A percentile compares a stretch with the other conserved stretches of the same genome.
Evolutionary conservation across 2,888 invertebrate genomes (phyloP).

Genomic region (Trichogramma evanescens): DNA sequence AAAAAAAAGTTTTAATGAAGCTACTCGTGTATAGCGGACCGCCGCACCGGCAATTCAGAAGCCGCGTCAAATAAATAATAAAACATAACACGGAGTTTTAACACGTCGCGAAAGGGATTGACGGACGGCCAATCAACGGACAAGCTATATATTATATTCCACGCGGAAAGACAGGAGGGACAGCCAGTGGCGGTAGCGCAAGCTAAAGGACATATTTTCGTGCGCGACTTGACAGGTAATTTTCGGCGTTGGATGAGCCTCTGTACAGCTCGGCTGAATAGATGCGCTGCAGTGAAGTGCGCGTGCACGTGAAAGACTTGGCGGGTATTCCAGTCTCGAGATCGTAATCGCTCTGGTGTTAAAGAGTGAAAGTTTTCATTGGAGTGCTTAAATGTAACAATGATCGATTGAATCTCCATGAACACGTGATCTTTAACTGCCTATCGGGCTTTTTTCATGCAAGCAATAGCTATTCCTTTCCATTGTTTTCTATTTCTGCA

Average conservation of each 20-base stretch:
- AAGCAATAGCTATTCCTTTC: no score
- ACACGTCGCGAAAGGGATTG: no score
- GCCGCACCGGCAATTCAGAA: no score
- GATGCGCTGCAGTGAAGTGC: slow-evolving; percentile 1
- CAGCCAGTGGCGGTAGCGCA: no score
- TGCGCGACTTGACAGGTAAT: slow-evolving; percentile 3
- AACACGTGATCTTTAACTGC: background rate
- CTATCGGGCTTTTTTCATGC: background rate
- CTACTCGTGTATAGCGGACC: background rate
- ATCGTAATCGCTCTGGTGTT: slow-evolving; percentile 19
- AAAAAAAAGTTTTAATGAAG: slow-evolving; percentile 5
- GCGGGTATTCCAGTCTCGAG: background rate
- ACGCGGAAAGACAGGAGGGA: no score
- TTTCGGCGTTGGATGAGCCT: background rate
- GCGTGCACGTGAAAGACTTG: slow-evolving; percentile 9
- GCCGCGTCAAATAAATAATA: slow-evolving; percentile 7
- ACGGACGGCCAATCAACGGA: no score
- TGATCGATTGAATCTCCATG: background rate
- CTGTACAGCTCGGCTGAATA: no score
- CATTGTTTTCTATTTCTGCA: no score
- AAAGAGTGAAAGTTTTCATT: slow-evolving; percentile 3
- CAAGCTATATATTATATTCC: no score
- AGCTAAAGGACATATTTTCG: background rate
- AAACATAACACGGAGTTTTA: background rate
- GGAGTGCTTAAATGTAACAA: slow-evolving; percentile 8